These are phyloP conservation scores for Scartelaos histophorus DNA, from an alignment of 2,113 vertebrate genomes.

Conservation along the genomic window DNA sequence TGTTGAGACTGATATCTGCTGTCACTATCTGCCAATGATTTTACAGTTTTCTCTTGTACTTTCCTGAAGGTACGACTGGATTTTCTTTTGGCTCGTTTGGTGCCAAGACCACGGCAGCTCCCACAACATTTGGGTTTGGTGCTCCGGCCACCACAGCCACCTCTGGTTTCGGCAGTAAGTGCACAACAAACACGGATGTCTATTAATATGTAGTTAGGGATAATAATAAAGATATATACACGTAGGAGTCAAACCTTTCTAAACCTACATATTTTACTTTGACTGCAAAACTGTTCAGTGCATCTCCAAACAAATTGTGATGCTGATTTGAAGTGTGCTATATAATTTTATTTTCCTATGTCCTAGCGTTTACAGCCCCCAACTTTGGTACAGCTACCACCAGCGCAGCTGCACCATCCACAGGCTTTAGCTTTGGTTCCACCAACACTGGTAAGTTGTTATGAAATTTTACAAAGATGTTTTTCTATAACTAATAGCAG, in stretches of 20 bases:
- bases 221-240: too few species aligned
- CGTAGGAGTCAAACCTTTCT: too few species aligned
- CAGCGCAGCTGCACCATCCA: conserved; percentile 68
- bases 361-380: conserved; percentile 72
- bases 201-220: not conserved
- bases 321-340: not conserved
- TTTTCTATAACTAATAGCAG: conserved; percentile 1
- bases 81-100: conserved; percentile 81
- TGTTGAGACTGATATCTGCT: too few species aligned
- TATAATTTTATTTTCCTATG: not conserved
- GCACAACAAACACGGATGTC: conserved; percentile 15
- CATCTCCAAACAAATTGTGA: not conserved
- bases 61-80: conserved; percentile 71
- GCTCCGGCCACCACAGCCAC: conserved; percentile 71
- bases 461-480: not conserved
- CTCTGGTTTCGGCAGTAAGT: conserved; percentile 82
- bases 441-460: conserved; percentile 71
- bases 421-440: conserved; percentile 80
- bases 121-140: conserved; percentile 78
- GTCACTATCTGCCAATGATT: too few species aligned
- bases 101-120: conserved; percentile 76
- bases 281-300: not conserved
- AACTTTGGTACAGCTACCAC: conserved; percentile 77
- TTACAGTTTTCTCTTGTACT: conserved; percentile 20
- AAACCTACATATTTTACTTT: too few species aligned